Conservation (phyloP, 2,113 vertebrate genomes). For the Castor canadensis region DNA sequence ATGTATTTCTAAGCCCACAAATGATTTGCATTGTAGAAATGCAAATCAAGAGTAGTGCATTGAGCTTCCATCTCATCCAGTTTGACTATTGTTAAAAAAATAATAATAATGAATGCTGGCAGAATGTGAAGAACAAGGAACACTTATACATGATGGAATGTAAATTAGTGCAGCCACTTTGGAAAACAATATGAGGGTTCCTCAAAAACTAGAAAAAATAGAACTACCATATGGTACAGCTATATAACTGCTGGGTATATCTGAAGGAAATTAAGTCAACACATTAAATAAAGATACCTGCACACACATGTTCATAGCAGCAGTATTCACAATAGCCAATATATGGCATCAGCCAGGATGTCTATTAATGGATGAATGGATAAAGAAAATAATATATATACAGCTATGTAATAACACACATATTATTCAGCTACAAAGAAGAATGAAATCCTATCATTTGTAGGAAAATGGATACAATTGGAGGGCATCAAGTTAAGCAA, state of each 20-base stretch:
- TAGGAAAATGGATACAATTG: neutral
- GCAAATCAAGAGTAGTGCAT: no score
- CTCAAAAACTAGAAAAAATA: neutral
- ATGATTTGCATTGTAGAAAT: no score
- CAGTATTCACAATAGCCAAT: neutral
- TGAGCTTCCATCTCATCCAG: neutral
- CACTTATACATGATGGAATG: neutral
- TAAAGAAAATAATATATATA: neutral
- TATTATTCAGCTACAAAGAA: neutral
- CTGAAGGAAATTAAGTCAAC: neutral
- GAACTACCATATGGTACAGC: neutral
- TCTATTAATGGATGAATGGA: neutral
- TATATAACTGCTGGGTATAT: neutral
- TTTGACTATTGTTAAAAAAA: neutral
- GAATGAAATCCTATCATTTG: neutral
- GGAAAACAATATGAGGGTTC: no score
- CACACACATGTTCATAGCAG: neutral
- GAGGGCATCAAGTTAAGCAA: neutral
- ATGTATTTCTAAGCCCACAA: neutral
- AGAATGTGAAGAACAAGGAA: neutral
- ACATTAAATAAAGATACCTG: neutral
- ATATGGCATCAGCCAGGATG: no score
- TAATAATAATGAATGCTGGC: neutral
- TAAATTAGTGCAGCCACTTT: neutral
- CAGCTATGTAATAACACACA: no score